Evolutionary conservation across 1,140 invertebrate genomes (phyloP), one percentile per base, ranked within the genome.

Genomic region (Euura saliciscinereae): DNA sequence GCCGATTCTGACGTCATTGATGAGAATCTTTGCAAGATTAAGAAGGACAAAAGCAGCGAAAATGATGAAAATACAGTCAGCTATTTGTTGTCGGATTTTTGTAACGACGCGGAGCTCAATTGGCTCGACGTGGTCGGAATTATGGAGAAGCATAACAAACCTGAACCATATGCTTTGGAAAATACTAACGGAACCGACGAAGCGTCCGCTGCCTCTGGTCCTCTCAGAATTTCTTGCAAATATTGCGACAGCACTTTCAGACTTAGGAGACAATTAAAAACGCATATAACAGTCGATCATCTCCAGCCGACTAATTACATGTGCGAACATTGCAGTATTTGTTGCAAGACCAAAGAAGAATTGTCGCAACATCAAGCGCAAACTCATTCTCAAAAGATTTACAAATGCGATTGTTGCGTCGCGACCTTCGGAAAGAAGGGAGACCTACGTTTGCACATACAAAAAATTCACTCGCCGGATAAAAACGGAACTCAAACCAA

Each of bases 101-200:
- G 74, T 6, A 77, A 69, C 5, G 76, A 77, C 10, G 76, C 75
- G 3, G 76, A 75, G 64, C 65, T 77, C 11, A 51, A 70, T 10
- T 77, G 74, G 74, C 64, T 44, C 2, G 76, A 77, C 6, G 76
- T 77, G 3, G 43, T 77, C 6, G 73, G 75, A 64, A 59, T 73
- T 2, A 74, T 77, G 72, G 72, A 59, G 42, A 43, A 65, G 28
- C 0, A 28, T 28, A 28, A 28, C 28, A 46, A 75, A 44, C 43
- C 44, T 3, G 44, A 65, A 43, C 43, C 28, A 28, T 13, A 70
- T n/a, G 8, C 51, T 11, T 11, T 11, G 3, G 51, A 8, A 59
- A 11, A 8, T 11, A 59, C 10, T 3, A 11, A 8, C 13, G 13
- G 6, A 11, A 59, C 51, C 10, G 51, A 2, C 13, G 51, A 11